Conservation (phyloP, 2,888 invertebrate genomes). For the Odontocolon sp. region DNA sequence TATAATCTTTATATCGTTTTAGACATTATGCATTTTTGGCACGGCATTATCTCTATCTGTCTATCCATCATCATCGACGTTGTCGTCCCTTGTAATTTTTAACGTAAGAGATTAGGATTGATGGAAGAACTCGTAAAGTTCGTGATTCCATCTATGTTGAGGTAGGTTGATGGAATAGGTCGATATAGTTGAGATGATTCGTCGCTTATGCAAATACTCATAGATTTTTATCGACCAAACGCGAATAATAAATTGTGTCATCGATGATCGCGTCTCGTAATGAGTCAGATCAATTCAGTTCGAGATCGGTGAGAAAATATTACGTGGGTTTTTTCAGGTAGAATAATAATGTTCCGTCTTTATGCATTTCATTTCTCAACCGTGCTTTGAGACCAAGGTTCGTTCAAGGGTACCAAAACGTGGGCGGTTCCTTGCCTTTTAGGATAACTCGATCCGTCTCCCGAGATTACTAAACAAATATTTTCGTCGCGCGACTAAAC, state of each 20-base stretch:
- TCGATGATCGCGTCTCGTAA: neutral
- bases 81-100: neutral
- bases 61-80: neutral
- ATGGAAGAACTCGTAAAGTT: neutral
- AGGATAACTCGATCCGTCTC: constrained; percentile 47
- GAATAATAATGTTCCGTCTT: neutral
- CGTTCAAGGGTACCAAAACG: constrained; percentile 13
- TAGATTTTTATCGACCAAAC: neutral
- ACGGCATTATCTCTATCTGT: too few relatives aligned
- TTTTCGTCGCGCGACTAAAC: neutral
- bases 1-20: too few relatives aligned
- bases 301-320: neutral
- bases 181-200: neutral
- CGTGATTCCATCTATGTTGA: neutral
- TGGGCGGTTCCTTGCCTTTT: constrained; percentile 62
- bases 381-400: constrained; percentile 34
- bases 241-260: neutral
- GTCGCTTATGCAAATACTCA: neutral
- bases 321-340: constrained; percentile 39
- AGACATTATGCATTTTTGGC: too few relatives aligned
- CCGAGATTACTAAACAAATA: constrained; percentile 41
- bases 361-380: constrained; percentile 25
- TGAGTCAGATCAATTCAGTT: constrained; percentile 8
- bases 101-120: neutral
- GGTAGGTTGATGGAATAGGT: constrained; percentile 6